Evolutionary conservation across 2,797 vertebrate species (phyloP).

Genomic region (Hozukius guyotensis): DNA sequence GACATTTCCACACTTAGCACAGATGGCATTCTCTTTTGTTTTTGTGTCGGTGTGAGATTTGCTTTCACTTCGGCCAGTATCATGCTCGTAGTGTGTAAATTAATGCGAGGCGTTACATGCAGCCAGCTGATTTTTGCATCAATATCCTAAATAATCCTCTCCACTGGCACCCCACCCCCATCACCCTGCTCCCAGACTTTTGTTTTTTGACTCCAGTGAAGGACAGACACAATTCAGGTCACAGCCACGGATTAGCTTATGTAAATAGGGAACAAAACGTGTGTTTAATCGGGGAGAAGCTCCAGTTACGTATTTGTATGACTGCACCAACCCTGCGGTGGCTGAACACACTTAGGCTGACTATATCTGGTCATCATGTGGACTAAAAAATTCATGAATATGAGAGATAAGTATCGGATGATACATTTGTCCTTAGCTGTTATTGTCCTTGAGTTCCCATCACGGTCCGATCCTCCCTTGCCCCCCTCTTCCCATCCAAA

Average conservation of each 20-base stretch:
- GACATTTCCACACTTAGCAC: constrained; percentile 56
- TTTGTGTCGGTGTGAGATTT: constrained; percentile 44
- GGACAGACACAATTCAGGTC: constrained; percentile 86
- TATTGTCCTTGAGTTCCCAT: constrained; percentile 88
- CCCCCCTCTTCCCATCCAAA: constrained; percentile 78
- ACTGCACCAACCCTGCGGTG: constrained; percentile 54
- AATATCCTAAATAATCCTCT: constrained; percentile 80
- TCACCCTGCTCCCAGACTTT: constrained; percentile 75
- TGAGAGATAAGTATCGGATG: constrained; percentile 79
- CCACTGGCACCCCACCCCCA: constrained; percentile 70
- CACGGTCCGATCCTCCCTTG: constrained; percentile 76
- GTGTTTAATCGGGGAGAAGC: constrained; percentile 70
- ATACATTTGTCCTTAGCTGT: constrained; percentile 88
- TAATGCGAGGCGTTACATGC: constrained; percentile 72
- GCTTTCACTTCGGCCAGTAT: constrained; percentile 37
- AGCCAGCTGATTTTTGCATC: constrained; percentile 72
- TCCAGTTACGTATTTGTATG: constrained; percentile 62
- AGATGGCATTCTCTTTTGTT: constrained; percentile 62
- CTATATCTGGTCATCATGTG: constrained; percentile 64
- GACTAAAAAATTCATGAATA: constrained; percentile 75
- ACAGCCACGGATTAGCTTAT: constrained; percentile 82
- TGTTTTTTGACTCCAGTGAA: constrained; percentile 82
- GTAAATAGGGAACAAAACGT: constrained; percentile 80
- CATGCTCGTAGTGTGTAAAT: constrained; percentile 54
- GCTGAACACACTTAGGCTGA: constrained; percentile 36